These are phyloP conservation scores for Scaptomyza montana DNA, from an alignment of 1,140 invertebrate species.

Conservation along the genomic window DNA sequence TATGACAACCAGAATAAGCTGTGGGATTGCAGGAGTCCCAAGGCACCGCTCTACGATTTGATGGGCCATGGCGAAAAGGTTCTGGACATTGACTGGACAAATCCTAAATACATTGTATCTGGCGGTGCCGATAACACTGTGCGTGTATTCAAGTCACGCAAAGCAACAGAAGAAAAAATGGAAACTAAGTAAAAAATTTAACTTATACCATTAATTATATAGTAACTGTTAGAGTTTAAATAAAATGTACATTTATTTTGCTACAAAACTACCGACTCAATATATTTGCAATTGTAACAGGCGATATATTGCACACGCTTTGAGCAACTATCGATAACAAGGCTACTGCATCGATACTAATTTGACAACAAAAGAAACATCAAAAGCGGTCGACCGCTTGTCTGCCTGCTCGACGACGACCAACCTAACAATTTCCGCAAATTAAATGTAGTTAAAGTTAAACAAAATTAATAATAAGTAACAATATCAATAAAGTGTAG, in stretches of 20 bases:
- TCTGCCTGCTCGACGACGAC: slow-evolving; percentile 35
- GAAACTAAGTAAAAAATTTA: slow-evolving; percentile 51
- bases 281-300: slow-evolving; percentile 1
- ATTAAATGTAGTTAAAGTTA: slow-evolving; percentile 14
- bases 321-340: slow-evolving; percentile 26
- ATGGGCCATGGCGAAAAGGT: slow-evolving; percentile 97
- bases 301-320: slow-evolving; percentile 34
- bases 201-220: slow-evolving; percentile 25
- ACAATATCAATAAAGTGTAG: slow-evolving; percentile 6
- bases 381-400: slow-evolving; percentile 53
- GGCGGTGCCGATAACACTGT: slow-evolving; percentile 97
- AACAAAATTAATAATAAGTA: background rate
- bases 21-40: slow-evolving; percentile 97
- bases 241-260: slow-evolving; percentile 44
- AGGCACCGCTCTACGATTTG: slow-evolving; percentile 96
- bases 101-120: slow-evolving; percentile 93
- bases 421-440: slow-evolving; percentile 25
- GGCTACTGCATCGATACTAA: slow-evolving; percentile 38
- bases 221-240: slow-evolving; percentile 42
- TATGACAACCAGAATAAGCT: slow-evolving; percentile 96
- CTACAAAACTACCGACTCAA: slow-evolving; percentile 13
- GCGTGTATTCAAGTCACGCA: slow-evolving; percentile 92
- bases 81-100: slow-evolving; percentile 96
- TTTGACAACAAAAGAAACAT: slow-evolving; percentile 51
- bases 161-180: slow-evolving; percentile 56